Conservation (phyloP, 2,888 invertebrate species). For the Euproctis similis region DNA sequence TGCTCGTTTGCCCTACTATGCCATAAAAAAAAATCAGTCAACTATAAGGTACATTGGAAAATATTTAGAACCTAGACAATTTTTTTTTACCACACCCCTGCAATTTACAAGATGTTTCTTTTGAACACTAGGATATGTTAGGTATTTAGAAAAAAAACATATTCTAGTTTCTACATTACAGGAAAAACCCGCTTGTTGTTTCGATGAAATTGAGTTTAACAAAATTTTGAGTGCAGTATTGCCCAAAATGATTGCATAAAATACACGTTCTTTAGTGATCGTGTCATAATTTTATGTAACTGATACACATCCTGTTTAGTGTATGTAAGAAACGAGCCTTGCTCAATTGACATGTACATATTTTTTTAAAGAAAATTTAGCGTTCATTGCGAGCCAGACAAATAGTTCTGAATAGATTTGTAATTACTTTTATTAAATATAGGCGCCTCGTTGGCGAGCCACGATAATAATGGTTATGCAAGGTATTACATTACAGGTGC, state of each 20-base stretch:
- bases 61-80: no score
- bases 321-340: conserved; percentile 3
- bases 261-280: background rate
- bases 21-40: no score
- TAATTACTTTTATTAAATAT: conserved; percentile 8
- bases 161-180: background rate
- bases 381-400: background rate
- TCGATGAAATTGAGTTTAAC: background rate
- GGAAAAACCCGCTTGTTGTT: conserved; percentile 1
- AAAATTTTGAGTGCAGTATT: background rate
- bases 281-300: conserved; percentile 2
- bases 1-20: no score
- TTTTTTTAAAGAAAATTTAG: conserved; percentile 8
- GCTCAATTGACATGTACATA: conserved; percentile 10
- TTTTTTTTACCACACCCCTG: no score
- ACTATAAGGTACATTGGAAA: no score
- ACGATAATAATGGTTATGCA: conserved; percentile 17
- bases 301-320: conserved; percentile 1
- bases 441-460: conserved; percentile 4
- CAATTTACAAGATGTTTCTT: no score
- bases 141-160: no score
- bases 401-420: conserved; percentile 7
- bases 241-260: conserved; percentile 1
- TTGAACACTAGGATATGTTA: no score
- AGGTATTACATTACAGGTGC: conserved; percentile 11